A percentile compares a stretch with the other conserved stretches of the same genome.
These are phyloP conservation scores for Dryococelus australis DNA, from an alignment of 2,888 invertebrate genomes.

Conservation along the genomic window DNA sequence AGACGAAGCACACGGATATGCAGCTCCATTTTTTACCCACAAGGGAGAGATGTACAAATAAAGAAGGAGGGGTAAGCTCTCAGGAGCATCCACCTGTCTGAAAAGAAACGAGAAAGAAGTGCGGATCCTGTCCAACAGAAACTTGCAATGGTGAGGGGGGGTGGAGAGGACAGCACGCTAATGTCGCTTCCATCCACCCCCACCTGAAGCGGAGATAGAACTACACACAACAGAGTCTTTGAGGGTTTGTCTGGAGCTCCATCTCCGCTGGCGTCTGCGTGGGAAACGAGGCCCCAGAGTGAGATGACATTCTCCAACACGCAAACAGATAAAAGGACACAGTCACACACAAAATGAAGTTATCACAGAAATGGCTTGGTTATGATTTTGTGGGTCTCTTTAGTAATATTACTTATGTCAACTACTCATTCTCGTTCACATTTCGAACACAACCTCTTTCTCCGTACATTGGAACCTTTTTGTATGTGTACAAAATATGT, in stretches of 20 bases:
- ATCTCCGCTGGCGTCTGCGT: background rate
- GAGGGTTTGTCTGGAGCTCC: background rate
- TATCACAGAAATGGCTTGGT: too few species aligned
- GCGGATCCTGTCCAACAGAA: background rate
- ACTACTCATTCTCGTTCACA: too few species aligned
- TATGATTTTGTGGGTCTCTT: too few species aligned
- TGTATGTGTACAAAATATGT: too few species aligned
- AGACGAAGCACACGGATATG: background rate
- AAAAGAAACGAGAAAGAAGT: background rate
- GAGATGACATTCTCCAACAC: too few species aligned
- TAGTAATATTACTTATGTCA: too few species aligned
- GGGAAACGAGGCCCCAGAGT: too few species aligned
- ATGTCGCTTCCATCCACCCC: background rate
- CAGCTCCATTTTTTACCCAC: background rate
- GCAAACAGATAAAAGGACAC: too few species aligned
- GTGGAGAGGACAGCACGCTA: background rate
- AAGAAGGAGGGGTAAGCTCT: background rate
- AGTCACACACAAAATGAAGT: too few species aligned
- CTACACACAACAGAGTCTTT: background rate
- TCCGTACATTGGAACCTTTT: too few species aligned
- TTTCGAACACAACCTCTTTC: too few species aligned
- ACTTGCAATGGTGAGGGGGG: background rate
- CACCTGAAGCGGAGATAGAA: background rate
- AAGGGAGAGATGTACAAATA: background rate
- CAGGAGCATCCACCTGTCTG: background rate